These are phyloP conservation scores for Poeciliopsis gracilis DNA, from an alignment of 2,797 vertebrate species.

Conservation along the genomic window DNA sequence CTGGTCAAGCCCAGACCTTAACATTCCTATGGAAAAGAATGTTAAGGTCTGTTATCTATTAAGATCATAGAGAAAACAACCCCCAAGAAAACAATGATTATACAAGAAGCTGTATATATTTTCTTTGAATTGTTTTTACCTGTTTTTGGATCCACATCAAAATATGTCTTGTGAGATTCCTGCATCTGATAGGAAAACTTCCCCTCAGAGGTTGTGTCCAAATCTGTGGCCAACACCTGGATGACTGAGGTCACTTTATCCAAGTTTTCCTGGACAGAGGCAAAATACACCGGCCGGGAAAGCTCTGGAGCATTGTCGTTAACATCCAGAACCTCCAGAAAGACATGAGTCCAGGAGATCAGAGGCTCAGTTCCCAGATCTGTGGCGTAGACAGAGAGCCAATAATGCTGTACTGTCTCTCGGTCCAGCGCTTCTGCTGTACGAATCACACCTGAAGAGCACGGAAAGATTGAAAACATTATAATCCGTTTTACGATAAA, in stretches of 20 bases:
- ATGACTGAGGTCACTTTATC: slow-evolving; percentile 82
- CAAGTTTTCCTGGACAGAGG: slow-evolving; percentile 87
- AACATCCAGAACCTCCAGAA: slow-evolving; percentile 89
- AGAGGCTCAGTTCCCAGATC: slow-evolving; percentile 89
- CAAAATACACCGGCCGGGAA: slow-evolving; percentile 90
- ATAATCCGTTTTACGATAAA: background rate
- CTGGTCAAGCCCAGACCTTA: background rate
- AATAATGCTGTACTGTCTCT: slow-evolving; percentile 87
- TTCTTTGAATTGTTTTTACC: slow-evolving; percentile 73
- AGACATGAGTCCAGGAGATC: slow-evolving; percentile 89
- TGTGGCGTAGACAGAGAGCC: slow-evolving; percentile 90
- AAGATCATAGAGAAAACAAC: background rate
- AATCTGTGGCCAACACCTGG: slow-evolving; percentile 86
- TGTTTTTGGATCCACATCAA: slow-evolving; percentile 85
- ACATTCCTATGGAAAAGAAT: background rate
- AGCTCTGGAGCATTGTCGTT: slow-evolving; percentile 94
- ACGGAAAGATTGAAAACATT: background rate
- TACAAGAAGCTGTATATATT: background rate
- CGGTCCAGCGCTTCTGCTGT: slow-evolving; percentile 85
- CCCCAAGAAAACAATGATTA: background rate
- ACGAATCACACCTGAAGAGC: slow-evolving; percentile 85
- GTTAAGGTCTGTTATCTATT: background rate
- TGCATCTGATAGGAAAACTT: slow-evolving; percentile 88
- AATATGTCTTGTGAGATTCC: slow-evolving; percentile 86
- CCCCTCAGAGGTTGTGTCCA: slow-evolving; percentile 86